A percentile compares a stretch with the other conserved stretches of the same genome.
These are phyloP conservation scores for Sinocyclocheilus grahami DNA, from an alignment of 2,113 vertebrate genomes.

Conservation along the genomic window DNA sequence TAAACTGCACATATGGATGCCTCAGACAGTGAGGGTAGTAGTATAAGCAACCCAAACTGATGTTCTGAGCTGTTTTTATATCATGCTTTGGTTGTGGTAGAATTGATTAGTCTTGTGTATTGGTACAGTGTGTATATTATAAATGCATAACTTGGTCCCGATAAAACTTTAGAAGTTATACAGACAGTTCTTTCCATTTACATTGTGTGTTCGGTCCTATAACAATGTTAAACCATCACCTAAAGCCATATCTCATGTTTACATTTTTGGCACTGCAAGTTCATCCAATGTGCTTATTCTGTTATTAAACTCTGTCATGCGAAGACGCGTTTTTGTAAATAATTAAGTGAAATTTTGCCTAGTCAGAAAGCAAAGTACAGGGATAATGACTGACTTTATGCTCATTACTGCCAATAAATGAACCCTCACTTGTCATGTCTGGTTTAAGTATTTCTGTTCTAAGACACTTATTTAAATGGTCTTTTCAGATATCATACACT, in stretches of 20 bases:
- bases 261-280: constrained; percentile 36
- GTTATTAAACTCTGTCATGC: constrained; percentile 44
- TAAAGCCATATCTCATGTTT: constrained; percentile 50
- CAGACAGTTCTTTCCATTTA: neutral
- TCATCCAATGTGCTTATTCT: constrained; percentile 35
- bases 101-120: neutral
- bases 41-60: neutral
- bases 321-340: constrained; percentile 36
- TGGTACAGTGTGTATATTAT: constrained; percentile 5
- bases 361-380: constrained; percentile 50
- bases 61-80: constrained; percentile 17
- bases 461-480: neutral
- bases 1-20: constrained; percentile 64
- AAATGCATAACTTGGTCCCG: neutral
- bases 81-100: constrained; percentile 8
- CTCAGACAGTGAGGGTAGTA: constrained; percentile 12
- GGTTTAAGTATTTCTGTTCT: neutral
- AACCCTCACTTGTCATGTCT: neutral
- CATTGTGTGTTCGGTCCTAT: constrained; percentile 9
- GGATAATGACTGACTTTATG: constrained; percentile 71
- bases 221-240: neutral
- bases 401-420: constrained; percentile 83
- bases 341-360: constrained; percentile 3
- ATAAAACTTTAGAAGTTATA: neutral
- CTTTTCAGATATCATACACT: neutral